phyloP scores from a whole-genome alignment of 2,888 invertebrate genomes.

The Chrysodeixis includens region DNA sequence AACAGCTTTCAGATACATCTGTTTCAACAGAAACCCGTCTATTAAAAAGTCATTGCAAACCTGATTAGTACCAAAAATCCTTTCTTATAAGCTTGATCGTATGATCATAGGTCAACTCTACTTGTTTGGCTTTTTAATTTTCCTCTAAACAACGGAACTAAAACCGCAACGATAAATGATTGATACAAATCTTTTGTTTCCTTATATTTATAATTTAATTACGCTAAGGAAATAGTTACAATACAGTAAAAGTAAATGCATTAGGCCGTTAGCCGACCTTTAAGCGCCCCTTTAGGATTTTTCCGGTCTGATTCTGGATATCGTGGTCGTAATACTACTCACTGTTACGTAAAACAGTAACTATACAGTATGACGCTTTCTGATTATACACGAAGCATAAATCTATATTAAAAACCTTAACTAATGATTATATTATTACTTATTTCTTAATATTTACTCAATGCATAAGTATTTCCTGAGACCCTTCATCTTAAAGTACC shows the following conservation, averaged over 20 bases:
- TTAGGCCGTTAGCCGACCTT: conserved; percentile 27
- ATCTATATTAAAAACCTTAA: conserved; percentile 2
- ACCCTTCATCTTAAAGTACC: too few relatives aligned
- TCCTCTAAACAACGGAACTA: too few relatives aligned
- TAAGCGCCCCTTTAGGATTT: conserved; percentile 20
- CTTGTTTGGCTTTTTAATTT: too few relatives aligned
- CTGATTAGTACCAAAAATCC: too few relatives aligned
- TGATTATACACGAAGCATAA: conserved; percentile 10
- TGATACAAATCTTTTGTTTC: too few relatives aligned
- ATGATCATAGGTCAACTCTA: too few relatives aligned
- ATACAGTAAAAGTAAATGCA: conserved; percentile 28
- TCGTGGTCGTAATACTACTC: conserved; percentile 14
- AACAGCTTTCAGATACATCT: too few relatives aligned
- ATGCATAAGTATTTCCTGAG: neutral
- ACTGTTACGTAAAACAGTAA: conserved; percentile 10
- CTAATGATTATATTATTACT: neutral
- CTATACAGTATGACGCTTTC: conserved; percentile 1
- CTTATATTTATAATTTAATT: neutral
- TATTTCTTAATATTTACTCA: neutral
- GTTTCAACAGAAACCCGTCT: too few relatives aligned
- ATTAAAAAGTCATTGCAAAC: too few relatives aligned
- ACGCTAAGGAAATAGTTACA: conserved; percentile 12
- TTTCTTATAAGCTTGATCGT: too few relatives aligned
- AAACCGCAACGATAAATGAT: too few relatives aligned
- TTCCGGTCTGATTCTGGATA: conserved; percentile 43